phyloP scores from a whole-genome alignment of 2,113 vertebrate species.

The Gallinago undulata region DNA sequence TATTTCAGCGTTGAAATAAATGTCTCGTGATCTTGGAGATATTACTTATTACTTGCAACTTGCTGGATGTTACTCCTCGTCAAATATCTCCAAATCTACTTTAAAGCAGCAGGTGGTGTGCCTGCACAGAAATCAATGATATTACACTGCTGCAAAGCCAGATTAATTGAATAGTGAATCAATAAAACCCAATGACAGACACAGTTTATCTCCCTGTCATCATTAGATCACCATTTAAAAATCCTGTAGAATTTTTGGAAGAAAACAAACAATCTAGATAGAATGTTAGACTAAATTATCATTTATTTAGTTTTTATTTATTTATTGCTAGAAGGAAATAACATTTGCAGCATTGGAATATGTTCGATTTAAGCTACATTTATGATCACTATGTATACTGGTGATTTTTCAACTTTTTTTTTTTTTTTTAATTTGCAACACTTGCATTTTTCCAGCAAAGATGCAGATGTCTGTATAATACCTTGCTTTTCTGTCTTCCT shows the following conservation, averaged over 20 bases:
- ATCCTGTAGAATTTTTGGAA: background rate
- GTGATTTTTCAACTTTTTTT: background rate
- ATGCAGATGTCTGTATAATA: background rate
- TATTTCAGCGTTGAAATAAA: background rate
- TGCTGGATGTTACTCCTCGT: background rate
- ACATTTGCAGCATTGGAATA: background rate
- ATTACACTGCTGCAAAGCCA: background rate
- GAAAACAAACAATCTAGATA: background rate
- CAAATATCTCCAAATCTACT: background rate
- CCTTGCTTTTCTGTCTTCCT: background rate
- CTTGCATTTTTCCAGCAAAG: background rate
- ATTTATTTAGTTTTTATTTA: background rate
- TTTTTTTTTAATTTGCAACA: background rate
- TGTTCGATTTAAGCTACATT: background rate
- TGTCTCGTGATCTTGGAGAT: background rate
- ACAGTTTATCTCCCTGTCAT: background rate
- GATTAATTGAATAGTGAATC: background rate
- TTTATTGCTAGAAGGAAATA: background rate
- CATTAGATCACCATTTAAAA: background rate
- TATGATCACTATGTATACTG: background rate
- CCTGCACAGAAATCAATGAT: constrained; percentile 18
- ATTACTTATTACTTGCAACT: background rate
- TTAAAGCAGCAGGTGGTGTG: background rate
- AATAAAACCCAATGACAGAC: background rate
- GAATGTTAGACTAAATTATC: background rate